These are phyloP conservation scores for Platysteira castanea DNA, from an alignment of 2,113 vertebrate species.

Conservation along the genomic window DNA sequence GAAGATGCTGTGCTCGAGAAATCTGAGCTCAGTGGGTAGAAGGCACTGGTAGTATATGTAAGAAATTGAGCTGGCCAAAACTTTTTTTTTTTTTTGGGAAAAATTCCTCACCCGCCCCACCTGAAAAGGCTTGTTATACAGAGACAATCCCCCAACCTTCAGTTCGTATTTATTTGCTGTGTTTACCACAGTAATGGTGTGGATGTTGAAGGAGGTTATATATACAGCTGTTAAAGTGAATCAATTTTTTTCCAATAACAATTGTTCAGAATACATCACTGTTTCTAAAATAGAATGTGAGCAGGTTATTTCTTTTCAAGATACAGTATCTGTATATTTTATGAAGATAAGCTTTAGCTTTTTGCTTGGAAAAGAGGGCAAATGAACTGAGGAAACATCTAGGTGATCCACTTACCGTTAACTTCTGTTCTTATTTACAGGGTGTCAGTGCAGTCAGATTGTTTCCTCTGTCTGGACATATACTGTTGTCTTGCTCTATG, in stretches of 20 bases:
- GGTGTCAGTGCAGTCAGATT: constrained; percentile 95
- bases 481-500: constrained; percentile 94
- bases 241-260: neutral
- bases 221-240: neutral
- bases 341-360: neutral
- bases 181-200: neutral
- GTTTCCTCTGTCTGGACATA: constrained; percentile 92
- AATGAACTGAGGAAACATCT: neutral
- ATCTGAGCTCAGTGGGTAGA: neutral
- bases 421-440: constrained; percentile 63
- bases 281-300: neutral
- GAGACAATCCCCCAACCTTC: neutral
- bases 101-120: neutral
- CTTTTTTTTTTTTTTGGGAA: neutral
- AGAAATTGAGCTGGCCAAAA: neutral
- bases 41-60: neutral
- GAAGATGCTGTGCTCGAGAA: neutral
- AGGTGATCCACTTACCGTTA: neutral
- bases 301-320: neutral
- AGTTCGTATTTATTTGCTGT: neutral
- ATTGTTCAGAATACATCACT: neutral
- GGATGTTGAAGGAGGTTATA: neutral
- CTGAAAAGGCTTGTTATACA: neutral
- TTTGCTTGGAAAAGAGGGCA: neutral
- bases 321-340: neutral